Evolutionary conservation across 1,140 invertebrate genomes (phyloP).

Genomic region (Vollenhovia emeryi): DNA sequence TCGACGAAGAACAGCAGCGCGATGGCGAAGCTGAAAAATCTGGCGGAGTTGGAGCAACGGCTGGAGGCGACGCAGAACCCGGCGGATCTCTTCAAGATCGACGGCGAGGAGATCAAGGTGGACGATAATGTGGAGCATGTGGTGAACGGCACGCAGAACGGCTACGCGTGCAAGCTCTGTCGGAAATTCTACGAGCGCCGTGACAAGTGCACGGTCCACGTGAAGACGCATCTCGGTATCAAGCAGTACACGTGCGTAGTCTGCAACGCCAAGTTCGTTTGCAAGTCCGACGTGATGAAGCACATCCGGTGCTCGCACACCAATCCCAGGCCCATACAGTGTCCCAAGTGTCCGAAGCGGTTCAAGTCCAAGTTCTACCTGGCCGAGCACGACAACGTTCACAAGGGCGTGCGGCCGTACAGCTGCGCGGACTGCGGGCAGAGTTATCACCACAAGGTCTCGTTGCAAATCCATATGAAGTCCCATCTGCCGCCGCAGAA

Average conservation of each 20-base stretch:
- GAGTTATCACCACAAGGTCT: constrained; percentile 84
- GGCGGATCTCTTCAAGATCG: constrained; percentile 82
- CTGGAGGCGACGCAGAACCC: constrained; percentile 78
- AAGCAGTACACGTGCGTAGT: constrained; percentile 90
- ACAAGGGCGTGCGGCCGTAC: constrained; percentile 83
- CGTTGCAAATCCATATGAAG: constrained; percentile 84
- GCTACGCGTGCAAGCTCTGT: constrained; percentile 82
- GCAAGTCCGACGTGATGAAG: constrained; percentile 85
- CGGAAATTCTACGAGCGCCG: constrained; percentile 82
- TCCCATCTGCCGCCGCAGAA: constrained; percentile 84
- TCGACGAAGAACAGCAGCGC: constrained; percentile 67
- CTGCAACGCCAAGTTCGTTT: constrained; percentile 86
- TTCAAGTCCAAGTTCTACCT: constrained; percentile 84
- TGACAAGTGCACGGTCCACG: constrained; percentile 86
- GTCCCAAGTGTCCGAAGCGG: constrained; percentile 84
- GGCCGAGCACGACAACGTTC: constrained; percentile 83
- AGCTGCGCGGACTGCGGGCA: constrained; percentile 82
- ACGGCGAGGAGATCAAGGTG: constrained; percentile 83
- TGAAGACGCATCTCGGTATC: constrained; percentile 89
- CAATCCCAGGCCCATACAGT: constrained; percentile 83
- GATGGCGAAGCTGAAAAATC: constrained; percentile 74
- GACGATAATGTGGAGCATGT: constrained; percentile 83
- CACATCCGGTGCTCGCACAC: constrained; percentile 84
- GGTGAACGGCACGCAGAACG: constrained; percentile 77
- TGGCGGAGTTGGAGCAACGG: constrained; percentile 77